phyloP scores from a whole-genome alignment of 2,888 invertebrate genomes.

The Spilosoma lubricipeda region DNA sequence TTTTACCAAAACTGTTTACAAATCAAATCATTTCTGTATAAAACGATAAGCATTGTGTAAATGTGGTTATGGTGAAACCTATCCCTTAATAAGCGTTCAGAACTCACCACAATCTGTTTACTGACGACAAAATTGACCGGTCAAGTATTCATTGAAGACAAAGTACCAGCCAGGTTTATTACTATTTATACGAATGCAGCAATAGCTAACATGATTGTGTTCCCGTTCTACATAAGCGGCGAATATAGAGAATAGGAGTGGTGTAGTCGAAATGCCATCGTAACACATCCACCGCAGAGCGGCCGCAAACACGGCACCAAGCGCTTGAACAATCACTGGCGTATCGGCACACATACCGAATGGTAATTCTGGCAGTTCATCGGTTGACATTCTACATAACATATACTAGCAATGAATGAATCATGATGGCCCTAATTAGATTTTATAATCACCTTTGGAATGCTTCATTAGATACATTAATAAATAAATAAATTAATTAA shows the following conservation, averaged over 20 bases:
- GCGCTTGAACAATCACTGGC: conserved; percentile 73
- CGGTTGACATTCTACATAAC: conserved; percentile 48
- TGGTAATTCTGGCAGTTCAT: conserved; percentile 58
- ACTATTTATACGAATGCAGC: conserved; percentile 18
- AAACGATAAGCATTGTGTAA: conserved; percentile 52
- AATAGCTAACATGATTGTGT: conserved; percentile 49
- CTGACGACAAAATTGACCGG: conserved; percentile 29
- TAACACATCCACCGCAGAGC: conserved; percentile 72
- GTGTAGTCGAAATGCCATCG: conserved; percentile 69
- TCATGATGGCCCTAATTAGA: conserved; percentile 35
- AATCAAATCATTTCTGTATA: conserved; percentile 14
- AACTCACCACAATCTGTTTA: conserved; percentile 28
- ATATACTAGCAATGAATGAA: conserved; percentile 31
- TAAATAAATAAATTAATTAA: no score
- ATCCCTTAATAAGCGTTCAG: conserved; percentile 56
- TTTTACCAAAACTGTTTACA: conserved; percentile 15
- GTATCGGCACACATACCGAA: conserved; percentile 64
- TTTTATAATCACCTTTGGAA: conserved; percentile 10
- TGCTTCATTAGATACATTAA: background rate
- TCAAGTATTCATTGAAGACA: conserved; percentile 34
- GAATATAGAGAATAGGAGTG: conserved; percentile 46
- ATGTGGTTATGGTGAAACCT: conserved; percentile 49
- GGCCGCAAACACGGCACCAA: conserved; percentile 69
- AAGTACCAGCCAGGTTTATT: conserved; percentile 20
- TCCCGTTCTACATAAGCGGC: conserved; percentile 45